These are phyloP conservation scores for Heterotilapia buettikoferi DNA, from an alignment of 2,113 vertebrate species.

Conservation along the genomic window DNA sequence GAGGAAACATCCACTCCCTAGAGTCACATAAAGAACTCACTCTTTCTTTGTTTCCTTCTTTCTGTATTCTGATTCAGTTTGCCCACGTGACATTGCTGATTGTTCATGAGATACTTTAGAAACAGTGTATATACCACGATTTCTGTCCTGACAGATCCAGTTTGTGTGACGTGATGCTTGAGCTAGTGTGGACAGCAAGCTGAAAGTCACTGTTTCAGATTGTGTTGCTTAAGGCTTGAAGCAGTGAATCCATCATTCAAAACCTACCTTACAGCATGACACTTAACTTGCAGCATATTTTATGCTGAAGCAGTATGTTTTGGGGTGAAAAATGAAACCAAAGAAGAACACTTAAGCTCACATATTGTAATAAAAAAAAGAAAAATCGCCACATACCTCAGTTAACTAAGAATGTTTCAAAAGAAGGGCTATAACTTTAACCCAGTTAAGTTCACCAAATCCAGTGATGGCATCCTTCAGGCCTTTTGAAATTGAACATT, in stretches of 20 bases:
- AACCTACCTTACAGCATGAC: neutral
- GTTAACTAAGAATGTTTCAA: neutral
- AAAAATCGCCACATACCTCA: neutral
- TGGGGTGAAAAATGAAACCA: neutral
- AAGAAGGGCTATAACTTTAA: neutral
- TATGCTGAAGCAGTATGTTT: neutral
- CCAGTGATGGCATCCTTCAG: neutral
- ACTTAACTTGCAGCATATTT: neutral
- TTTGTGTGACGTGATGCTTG: neutral
- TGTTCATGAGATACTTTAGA: slow-evolving; percentile 9
- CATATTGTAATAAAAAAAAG: neutral
- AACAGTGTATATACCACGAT: neutral
- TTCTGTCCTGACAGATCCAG: neutral
- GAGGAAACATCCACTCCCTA: slow-evolving; percentile 44
- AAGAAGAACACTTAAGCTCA: neutral
- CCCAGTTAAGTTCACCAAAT: neutral
- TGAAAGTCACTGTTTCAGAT: neutral
- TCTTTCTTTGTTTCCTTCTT: slow-evolving; percentile 26
- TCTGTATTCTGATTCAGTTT: neutral
- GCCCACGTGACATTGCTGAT: slow-evolving; percentile 4
- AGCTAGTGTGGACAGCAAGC: neutral
- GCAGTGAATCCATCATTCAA: neutral
- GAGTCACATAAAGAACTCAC: slow-evolving; percentile 14
- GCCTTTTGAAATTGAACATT: neutral
- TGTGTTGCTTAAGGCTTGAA: neutral